These are phyloP conservation scores for Eidolon dupreanum DNA, from an alignment of 2,797 vertebrate species.

Conservation along the genomic window DNA sequence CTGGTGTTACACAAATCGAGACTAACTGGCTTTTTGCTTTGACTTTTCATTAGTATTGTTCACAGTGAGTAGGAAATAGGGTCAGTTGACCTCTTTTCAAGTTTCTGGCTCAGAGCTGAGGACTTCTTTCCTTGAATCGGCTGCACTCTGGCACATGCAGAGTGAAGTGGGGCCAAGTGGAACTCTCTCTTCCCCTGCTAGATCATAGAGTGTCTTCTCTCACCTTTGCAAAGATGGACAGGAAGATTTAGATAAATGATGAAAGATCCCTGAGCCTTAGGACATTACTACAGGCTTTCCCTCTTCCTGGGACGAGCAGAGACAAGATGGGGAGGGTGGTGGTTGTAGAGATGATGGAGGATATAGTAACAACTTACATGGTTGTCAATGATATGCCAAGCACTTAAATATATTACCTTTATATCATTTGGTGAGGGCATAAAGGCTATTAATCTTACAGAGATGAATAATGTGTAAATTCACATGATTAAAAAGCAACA, in stretches of 20 bases:
- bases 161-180: background rate
- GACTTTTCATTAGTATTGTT: background rate
- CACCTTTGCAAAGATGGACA: background rate
- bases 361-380: accelerated
- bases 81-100: background rate
- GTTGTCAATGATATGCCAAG: background rate
- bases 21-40: background rate
- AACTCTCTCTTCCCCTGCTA: background rate
- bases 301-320: background rate
- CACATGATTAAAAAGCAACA: background rate
- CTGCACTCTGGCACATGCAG: background rate
- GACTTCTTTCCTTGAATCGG: background rate
- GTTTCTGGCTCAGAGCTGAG: background rate
- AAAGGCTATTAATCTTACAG: background rate
- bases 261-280: background rate
- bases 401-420: background rate
- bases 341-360: background rate
- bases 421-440: background rate
- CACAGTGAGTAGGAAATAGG: background rate
- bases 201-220: background rate
- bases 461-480: background rate
- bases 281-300: background rate
- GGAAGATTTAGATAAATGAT: background rate
- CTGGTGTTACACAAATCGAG: background rate
- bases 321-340: background rate